phyloP scores from a whole-genome alignment of 30 jellyfish, hydroid and myxozoan species.

The Aurelia aurita region DNA sequence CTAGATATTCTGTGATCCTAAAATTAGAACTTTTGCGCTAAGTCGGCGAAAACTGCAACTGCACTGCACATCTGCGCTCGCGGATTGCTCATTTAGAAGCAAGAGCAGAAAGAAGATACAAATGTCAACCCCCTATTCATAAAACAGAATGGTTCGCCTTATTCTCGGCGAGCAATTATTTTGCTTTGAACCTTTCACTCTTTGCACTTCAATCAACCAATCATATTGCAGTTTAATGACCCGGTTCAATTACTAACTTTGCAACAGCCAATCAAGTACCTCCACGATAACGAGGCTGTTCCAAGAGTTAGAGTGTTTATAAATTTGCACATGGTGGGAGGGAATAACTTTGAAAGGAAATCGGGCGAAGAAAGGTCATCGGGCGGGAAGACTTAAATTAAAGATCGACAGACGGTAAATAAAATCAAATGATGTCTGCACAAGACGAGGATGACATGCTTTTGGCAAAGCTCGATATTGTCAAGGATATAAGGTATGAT shows the following conservation, averaged over 20 bases:
- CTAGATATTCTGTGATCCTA: no score
- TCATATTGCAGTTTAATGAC: background rate
- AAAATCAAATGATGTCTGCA: constrained; percentile 19
- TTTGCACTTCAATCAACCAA: constrained; percentile 17
- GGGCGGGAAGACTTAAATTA: background rate
- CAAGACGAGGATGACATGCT: constrained; percentile 46
- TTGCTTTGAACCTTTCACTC: no score
- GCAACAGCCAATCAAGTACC: constrained; percentile 26
- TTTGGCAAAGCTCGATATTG: constrained; percentile 51
- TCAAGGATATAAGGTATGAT: constrained; percentile 65
- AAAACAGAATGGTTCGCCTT: no score
- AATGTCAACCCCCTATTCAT: no score
- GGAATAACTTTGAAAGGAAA: background rate
- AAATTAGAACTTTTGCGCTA: no score
- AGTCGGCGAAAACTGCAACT: no score
- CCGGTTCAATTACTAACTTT: background rate
- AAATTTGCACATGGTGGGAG: constrained; percentile 37
- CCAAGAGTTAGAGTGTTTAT: constrained; percentile 22
- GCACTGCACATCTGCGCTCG: no score
- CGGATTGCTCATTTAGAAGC: no score
- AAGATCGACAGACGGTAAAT: background rate
- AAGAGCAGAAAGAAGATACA: no score
- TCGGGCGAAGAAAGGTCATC: background rate
- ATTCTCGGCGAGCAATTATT: no score
- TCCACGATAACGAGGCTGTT: constrained; percentile 30